Evolutionary conservation across 2,113 vertebrate genomes (phyloP).

Genomic region (Aramus guarauna): DNA sequence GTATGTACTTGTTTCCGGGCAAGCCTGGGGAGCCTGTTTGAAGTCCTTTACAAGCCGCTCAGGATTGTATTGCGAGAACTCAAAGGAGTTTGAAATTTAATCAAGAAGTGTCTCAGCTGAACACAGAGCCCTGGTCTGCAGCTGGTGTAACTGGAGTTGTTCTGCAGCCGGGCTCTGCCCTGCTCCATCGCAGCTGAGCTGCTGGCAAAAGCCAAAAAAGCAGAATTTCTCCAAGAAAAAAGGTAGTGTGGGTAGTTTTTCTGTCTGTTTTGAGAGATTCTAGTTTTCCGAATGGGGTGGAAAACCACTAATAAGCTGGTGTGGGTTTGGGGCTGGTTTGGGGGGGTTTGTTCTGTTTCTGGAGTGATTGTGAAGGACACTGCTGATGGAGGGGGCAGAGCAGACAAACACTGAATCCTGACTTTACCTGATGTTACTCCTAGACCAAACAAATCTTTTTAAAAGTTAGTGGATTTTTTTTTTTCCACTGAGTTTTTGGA

Average conservation of each 20-base stretch:
- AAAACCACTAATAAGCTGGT: neutral
- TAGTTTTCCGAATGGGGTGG: neutral
- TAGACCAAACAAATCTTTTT: neutral
- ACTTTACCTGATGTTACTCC: conserved; percentile 3
- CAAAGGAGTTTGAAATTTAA: conserved; percentile 51
- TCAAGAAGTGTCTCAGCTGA: too few relatives aligned
- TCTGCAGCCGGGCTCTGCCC: neutral
- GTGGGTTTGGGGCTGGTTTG: fast-evolving
- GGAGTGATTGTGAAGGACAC: neutral
- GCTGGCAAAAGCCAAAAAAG: neutral
- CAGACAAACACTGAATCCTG: neutral
- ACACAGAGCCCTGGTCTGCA: conserved; percentile 53
- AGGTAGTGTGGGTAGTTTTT: neutral
- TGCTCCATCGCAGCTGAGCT: neutral
- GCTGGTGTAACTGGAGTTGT: conserved; percentile 37
- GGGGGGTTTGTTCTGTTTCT: neutral
- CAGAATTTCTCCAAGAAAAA: neutral
- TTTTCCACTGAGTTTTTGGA: neutral
- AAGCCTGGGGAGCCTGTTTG: conserved; percentile 33
- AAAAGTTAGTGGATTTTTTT: too few relatives aligned
- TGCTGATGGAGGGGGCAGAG: neutral
- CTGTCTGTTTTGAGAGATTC: neutral
- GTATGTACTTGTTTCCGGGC: conserved; percentile 45
- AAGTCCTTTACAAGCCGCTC: conserved; percentile 56
- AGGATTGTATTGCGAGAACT: conserved; percentile 61